A percentile compares a stretch with the other conserved stretches of the same genome.
Conservation (phyloP, 2,888 invertebrate genomes). For the Panopea generosa region DNA sequence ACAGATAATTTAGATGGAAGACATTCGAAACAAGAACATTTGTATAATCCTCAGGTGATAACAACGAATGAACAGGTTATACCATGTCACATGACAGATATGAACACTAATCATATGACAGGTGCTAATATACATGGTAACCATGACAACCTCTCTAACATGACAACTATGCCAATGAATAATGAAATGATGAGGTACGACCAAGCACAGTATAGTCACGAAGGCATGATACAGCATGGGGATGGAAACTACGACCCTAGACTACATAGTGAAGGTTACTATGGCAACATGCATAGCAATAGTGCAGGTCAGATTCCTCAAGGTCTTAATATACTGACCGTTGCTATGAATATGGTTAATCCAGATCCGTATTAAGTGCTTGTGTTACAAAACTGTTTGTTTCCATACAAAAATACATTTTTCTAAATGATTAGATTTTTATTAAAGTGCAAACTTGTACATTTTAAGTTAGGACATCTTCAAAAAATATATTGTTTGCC, state of each 20-base stretch:
- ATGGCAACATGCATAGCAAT: slow-evolving; percentile 23
- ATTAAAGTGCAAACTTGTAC: no score
- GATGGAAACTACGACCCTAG: slow-evolving; percentile 7
- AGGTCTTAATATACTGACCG: slow-evolving; percentile 43
- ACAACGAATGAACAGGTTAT: neutral
- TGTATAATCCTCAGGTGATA: neutral
- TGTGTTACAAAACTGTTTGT: neutral
- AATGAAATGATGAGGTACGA: slow-evolving; percentile 8
- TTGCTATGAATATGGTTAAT: slow-evolving; percentile 43
- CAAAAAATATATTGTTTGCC: no score
- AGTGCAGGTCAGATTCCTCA: slow-evolving; percentile 22
- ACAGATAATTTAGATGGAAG: neutral
- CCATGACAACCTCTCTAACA: neutral
- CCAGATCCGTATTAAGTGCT: slow-evolving; percentile 18
- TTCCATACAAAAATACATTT: no score
- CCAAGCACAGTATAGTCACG: neutral
- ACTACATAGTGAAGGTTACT: slow-evolving; percentile 20
- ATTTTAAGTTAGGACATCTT: no score
- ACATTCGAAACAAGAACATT: neutral
- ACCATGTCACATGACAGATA: neutral
- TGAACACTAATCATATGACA: neutral
- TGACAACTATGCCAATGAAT: slow-evolving; percentile 1
- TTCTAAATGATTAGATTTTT: no score
- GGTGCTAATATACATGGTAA: neutral
- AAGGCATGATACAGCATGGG: neutral